Conservation (phyloP, 92 coral and sea anemone species). For the Zoanthus gigantus region DNA sequence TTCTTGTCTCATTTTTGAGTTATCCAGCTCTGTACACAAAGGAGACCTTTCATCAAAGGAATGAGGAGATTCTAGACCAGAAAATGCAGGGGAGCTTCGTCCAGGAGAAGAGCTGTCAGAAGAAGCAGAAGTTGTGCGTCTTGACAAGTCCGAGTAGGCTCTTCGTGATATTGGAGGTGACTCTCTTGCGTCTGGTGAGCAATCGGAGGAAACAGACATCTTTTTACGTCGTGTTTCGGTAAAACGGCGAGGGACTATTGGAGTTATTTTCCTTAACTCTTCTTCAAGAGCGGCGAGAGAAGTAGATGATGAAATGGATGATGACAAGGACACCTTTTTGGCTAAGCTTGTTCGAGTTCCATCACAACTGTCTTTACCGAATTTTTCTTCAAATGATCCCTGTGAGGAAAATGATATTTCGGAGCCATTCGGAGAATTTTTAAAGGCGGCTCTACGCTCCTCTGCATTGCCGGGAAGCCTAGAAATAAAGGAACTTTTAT, state of each 20-base stretch:
- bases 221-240: constrained; percentile 59
- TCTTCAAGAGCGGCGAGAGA: constrained; percentile 77
- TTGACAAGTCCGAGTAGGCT: constrained; percentile 21
- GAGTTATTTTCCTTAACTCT: constrained; percentile 81
- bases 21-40: constrained; percentile 35
- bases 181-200: constrained; percentile 59
- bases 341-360: constrained; percentile 23
- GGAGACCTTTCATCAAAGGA: background rate
- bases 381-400: constrained; percentile 78
- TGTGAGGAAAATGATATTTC: constrained; percentile 68
- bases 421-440: constrained; percentile 75
- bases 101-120: constrained; percentile 37
- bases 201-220: constrained; percentile 77
- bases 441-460: constrained; percentile 65
- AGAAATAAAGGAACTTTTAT: constrained; percentile 19
- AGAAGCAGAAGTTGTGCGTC: constrained; percentile 16
- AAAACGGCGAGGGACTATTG: constrained; percentile 64
- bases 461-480: constrained; percentile 22
- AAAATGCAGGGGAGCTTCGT: constrained; percentile 17
- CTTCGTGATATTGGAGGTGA: constrained; percentile 33
- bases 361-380: constrained; percentile 35
- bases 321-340: constrained; percentile 31
- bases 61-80: background rate
- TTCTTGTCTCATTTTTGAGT: constrained; percentile 65
- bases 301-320: constrained; percentile 48